These are phyloP conservation scores for Drosophila anomalata DNA, from an alignment of 2,888 invertebrate genomes.

Conservation along the genomic window DNA sequence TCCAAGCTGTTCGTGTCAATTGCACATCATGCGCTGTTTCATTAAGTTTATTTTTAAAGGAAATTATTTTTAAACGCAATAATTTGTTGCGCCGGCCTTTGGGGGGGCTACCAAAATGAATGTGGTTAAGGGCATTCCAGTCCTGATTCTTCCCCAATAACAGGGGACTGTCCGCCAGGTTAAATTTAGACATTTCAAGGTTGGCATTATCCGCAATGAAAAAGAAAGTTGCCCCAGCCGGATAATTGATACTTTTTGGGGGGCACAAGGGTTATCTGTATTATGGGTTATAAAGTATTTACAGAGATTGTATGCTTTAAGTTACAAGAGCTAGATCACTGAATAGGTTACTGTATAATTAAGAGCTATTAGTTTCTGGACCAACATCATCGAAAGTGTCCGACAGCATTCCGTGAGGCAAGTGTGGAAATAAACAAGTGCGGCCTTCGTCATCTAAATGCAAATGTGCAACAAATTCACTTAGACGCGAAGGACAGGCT, in stretches of 20 bases:
- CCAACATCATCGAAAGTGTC: constrained; percentile 26
- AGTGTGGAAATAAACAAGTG: constrained; percentile 73
- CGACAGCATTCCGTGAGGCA: constrained; percentile 30
- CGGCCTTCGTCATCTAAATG: constrained; percentile 72
- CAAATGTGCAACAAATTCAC: constrained; percentile 71
- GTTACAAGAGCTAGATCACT: background rate
- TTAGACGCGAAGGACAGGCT: constrained; percentile 52
- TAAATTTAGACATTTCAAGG: constrained; percentile 53
- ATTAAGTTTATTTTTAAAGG: constrained; percentile 71
- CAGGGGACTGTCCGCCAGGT: constrained; percentile 13
- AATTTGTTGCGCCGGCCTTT: constrained; percentile 50
- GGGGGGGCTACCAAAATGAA: constrained; percentile 39
- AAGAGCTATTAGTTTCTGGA: background rate
- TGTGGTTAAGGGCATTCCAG: constrained; percentile 25
- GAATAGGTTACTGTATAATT: background rate
- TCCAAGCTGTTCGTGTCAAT: constrained; percentile 66
- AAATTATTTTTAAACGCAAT: constrained; percentile 75
- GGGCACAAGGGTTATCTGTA: background rate
- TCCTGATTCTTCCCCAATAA: constrained; percentile 14
- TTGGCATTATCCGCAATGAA: constrained; percentile 32
- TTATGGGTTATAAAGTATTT: background rate
- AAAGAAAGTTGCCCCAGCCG: constrained; percentile 37
- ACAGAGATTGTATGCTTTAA: background rate
- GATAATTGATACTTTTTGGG: constrained; percentile 8
- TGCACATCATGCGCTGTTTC: constrained; percentile 69